These are phyloP conservation scores for Fregata magnificens DNA, from an alignment of 2,113 vertebrate species.

Conservation along the genomic window DNA sequence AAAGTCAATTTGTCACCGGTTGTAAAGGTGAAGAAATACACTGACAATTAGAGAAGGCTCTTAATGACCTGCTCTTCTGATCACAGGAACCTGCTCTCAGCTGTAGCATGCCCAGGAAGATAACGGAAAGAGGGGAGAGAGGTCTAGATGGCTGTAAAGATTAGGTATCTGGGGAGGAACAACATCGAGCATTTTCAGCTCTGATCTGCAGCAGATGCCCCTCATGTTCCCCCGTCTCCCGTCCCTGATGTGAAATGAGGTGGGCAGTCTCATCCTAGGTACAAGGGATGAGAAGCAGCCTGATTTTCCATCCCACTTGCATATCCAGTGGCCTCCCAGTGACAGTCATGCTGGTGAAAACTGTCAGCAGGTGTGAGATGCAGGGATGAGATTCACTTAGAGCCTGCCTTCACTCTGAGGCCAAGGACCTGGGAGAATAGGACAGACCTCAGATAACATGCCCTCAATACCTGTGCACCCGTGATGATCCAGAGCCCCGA, in stretches of 20 bases:
- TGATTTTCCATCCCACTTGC: not conserved
- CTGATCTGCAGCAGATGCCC: not conserved
- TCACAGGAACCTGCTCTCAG: not conserved
- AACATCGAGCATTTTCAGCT: not conserved
- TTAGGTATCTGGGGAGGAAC: not conserved
- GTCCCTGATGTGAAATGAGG: not conserved
- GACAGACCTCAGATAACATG: not conserved
- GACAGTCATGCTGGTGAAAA: not conserved
- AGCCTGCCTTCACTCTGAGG: not conserved
- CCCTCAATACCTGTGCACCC: not conserved
- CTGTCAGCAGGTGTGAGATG: not conserved
- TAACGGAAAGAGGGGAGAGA: not conserved
- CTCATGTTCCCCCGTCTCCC: not conserved
- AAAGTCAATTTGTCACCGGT: constrained; percentile 40
- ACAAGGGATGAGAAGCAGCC: not conserved
- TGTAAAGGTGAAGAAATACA: constrained; percentile 55
- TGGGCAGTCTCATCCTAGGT: not conserved
- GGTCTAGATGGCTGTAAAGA: not conserved
- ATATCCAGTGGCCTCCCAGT: not conserved
- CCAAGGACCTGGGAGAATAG: not conserved
- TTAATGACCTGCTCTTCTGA: not conserved
- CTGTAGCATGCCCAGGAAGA: not conserved
- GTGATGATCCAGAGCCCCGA: not conserved
- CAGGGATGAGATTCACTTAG: not conserved
- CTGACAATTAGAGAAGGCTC: constrained; percentile 1